Conservation (phyloP, 2,113 vertebrate species). For the Mixornis gularis region DNA sequence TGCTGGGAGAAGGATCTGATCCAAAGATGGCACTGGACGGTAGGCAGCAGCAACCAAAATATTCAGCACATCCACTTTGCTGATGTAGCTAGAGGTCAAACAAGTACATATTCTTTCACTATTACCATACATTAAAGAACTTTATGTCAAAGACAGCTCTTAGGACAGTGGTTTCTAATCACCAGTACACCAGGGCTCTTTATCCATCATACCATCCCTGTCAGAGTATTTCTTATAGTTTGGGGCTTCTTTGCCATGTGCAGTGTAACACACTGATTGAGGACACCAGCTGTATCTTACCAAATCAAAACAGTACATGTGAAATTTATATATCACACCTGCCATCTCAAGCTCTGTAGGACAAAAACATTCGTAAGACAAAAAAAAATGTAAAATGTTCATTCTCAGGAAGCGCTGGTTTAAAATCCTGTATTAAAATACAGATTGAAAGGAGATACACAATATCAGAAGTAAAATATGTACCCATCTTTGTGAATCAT, state of each 20-base stretch:
- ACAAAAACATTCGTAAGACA: neutral
- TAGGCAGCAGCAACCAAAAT: conserved; percentile 92
- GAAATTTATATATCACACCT: neutral
- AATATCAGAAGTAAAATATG: neutral
- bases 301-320: neutral
- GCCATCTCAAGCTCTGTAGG: neutral
- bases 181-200: neutral
- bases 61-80: conserved; percentile 94
- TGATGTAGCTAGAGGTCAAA: conserved; percentile 83
- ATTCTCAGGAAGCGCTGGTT: neutral
- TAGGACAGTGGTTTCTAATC: neutral
- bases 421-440: neutral
- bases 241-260: neutral
- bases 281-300: neutral
- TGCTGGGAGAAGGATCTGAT: conserved; percentile 88
- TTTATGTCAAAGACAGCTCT: neutral
- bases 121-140: neutral
- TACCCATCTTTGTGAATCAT: neutral
- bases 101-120: neutral
- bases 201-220: neutral
- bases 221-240: neutral
- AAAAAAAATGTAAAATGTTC: neutral
- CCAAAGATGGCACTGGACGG: conserved; percentile 88
- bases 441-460: neutral
- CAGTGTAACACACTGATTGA: neutral